Percentiles rank a stretch among this genome's conserved stretches.
phyloP scores from a whole-genome alignment of 2,888 invertebrate genomes.

The Smittia aterrima region DNA sequence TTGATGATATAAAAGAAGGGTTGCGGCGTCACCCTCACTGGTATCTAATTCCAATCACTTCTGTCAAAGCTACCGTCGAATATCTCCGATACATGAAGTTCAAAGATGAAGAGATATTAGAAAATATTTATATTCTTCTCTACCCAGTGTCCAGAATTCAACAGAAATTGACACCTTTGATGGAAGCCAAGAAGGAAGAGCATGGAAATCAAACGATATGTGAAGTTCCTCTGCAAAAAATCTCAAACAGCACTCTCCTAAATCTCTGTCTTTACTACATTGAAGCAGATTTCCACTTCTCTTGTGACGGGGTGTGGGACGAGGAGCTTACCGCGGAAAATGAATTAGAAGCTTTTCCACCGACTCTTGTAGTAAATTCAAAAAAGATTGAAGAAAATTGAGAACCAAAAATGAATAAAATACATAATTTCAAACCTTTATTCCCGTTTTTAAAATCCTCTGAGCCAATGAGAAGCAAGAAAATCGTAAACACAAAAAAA shows the following conservation, averaged over 20 bases:
- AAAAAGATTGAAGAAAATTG: too few species aligned
- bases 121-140: slow-evolving; percentile 63
- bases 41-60: slow-evolving; percentile 60
- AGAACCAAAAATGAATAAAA: too few species aligned
- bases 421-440: too few species aligned
- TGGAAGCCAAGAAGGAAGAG: slow-evolving; percentile 42
- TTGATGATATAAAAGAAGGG: slow-evolving; percentile 48
- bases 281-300: slow-evolving; percentile 71
- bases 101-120: slow-evolving; percentile 57
- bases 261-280: slow-evolving; percentile 69
- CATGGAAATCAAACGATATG: slow-evolving; percentile 42
- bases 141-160: slow-evolving; percentile 64
- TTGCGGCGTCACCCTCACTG: slow-evolving; percentile 64
- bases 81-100: slow-evolving; percentile 58
- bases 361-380: too few species aligned
- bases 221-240: slow-evolving; percentile 24
- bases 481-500: too few species aligned
- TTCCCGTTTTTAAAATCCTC: too few species aligned
- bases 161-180: slow-evolving; percentile 48
- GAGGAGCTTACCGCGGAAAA: background rate
- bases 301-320: slow-evolving; percentile 67
- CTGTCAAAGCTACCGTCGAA: slow-evolving; percentile 60
- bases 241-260: slow-evolving; percentile 57
- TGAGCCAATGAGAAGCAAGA: too few species aligned
- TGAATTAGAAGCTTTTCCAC: too few species aligned